These are phyloP conservation scores for Caenorhabditis japonica DNA, from an alignment of 2,888 invertebrate species.

Conservation along the genomic window DNA sequence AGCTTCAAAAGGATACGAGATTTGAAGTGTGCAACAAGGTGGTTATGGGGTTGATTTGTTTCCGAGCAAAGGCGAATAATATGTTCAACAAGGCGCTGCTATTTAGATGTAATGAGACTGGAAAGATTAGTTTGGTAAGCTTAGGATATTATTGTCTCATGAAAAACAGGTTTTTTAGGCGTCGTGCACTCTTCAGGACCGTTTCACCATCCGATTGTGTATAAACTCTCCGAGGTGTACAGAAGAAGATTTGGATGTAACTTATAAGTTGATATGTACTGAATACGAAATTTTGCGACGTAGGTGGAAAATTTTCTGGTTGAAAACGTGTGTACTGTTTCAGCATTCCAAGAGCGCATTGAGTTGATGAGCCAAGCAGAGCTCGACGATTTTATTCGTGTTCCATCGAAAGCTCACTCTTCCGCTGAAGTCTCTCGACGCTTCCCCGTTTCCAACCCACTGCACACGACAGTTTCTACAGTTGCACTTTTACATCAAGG, in stretches of 20 bases:
- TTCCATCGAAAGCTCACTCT: constrained; percentile 32
- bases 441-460: constrained; percentile 19
- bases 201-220: constrained; percentile 40
- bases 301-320: neutral
- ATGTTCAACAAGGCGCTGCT: constrained; percentile 43
- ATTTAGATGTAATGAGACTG: constrained; percentile 40
- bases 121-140: constrained; percentile 41
- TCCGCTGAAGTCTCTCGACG: constrained; percentile 40
- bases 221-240: constrained; percentile 40
- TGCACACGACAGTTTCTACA: constrained; percentile 5
- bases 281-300: constrained; percentile 30
- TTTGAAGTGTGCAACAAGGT: constrained; percentile 49
- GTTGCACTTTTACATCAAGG: too few relatives aligned
- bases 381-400: constrained; percentile 36
- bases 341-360: constrained; percentile 39
- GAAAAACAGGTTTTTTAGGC: constrained; percentile 22
- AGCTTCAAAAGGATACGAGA: constrained; percentile 25
- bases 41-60: constrained; percentile 46
- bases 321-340: neutral
- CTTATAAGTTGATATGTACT: constrained; percentile 34
- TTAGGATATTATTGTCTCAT: neutral
- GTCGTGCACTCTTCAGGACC: constrained; percentile 33
- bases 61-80: constrained; percentile 33
- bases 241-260: constrained; percentile 34
- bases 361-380: constrained; percentile 36